Evolutionary conservation across 2,113 vertebrate species (phyloP), one percentile per base, ranked within the genome.

Genomic region (Halichoeres trimaculatus): DNA sequence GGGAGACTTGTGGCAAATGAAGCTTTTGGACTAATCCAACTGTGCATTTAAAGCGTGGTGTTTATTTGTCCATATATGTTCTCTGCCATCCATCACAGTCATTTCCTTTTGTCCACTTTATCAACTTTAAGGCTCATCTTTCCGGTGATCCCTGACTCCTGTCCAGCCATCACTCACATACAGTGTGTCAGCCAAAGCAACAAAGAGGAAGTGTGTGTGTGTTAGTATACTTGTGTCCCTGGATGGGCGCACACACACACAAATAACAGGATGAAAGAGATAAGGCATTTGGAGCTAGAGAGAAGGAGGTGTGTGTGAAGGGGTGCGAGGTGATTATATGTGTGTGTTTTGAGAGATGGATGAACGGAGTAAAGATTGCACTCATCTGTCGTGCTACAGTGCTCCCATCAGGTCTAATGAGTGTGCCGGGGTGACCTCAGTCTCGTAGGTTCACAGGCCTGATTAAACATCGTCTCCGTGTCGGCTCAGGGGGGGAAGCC

Each of bases 391-490:
- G 79, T 85, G 79, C 76, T 80, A 77, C 88, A 79, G 84, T 76
- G 84, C 82, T 87, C 90, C 91, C 89, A 91, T 91, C 87, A 89
- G 84, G 88, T 87, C 83, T 93, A 93, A 93, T 92, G 91, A 93
- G 91, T 85, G 84, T 81, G 84, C 74, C 53, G 79, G 56, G 86
- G 80, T 93, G 92, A 93, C 92, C 91, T 92, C 87, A 89, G 89
- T 78, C 88, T 85, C 88, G 30, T 53, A 78, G 88, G 89, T 88
- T 92, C 90, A 90, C 79, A 76, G 84, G 86, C 86, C 87, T 90
- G 91, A 93, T 93, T 93, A 92, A 92, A 93, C 90, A 90, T 85
- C 64, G 83, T 85, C 92, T 89, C 88, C 22, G 80, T 54, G 75
- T 75, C 67, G 60, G 76, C 88, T 83, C 89, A 77, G 12, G 45